Evolutionary conservation across 92 coral and sea anemone species (phyloP).

Genomic region (Epizoanthus scotinus): DNA sequence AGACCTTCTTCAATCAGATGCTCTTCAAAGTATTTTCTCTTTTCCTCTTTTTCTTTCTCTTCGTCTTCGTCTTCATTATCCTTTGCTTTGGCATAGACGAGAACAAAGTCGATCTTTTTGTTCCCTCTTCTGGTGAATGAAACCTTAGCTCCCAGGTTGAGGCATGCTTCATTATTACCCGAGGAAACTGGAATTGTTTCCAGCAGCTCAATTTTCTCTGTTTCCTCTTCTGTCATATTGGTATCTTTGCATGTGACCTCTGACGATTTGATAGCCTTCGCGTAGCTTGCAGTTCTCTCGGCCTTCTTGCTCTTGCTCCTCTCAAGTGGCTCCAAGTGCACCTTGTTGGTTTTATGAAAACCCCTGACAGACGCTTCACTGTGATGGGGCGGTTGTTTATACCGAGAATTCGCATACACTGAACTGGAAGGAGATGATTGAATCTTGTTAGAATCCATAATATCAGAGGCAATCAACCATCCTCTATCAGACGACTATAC

Average conservation of each 20-base stretch:
- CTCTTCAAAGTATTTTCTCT: slow-evolving; percentile 61
- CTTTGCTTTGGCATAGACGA: slow-evolving; percentile 75
- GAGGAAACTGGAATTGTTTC: not conserved
- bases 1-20: slow-evolving; percentile 59
- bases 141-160: not conserved
- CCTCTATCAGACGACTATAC: no score
- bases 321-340: slow-evolving; percentile 2
- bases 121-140: not conserved
- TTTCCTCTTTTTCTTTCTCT: slow-evolving; percentile 47
- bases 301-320: not conserved
- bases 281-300: slow-evolving; percentile 9
- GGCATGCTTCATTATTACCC: not conserved
- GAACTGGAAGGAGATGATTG: slow-evolving; percentile 19
- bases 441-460: not conserved
- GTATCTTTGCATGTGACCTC: not conserved
- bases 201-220: slow-evolving; percentile 15
- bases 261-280: slow-evolving; percentile 9
- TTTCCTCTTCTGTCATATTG: not conserved
- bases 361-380: not conserved
- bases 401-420: not conserved
- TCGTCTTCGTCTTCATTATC: slow-evolving; percentile 63
- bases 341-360: not conserved
- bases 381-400: not conserved
- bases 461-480: no score
- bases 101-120: slow-evolving; percentile 82